Percentiles rank a stretch among this genome's conserved stretches.
Conservation (phyloP, 2,888 invertebrate species). For the Erannis defoliaria region DNA sequence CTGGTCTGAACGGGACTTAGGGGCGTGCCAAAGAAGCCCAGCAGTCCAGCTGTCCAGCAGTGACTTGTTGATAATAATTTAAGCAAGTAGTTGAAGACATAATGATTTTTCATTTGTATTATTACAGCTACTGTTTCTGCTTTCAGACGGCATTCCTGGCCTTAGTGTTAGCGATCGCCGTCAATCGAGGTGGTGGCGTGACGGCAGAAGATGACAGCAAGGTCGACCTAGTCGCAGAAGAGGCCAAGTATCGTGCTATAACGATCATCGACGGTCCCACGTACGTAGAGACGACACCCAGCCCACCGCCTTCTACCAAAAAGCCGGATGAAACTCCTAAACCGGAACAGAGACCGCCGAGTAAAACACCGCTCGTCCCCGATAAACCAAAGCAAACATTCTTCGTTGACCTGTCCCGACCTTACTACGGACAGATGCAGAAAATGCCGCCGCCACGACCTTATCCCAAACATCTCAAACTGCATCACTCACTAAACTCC, state of each 20-base stretch:
- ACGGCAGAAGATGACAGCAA: constrained; percentile 64
- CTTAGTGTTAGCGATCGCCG: constrained; percentile 79
- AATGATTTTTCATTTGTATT: constrained; percentile 10
- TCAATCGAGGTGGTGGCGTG: constrained; percentile 74
- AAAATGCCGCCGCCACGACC: constrained; percentile 61
- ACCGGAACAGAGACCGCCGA: constrained; percentile 67
- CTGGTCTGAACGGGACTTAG: too few species aligned
- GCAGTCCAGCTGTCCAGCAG: not conserved
- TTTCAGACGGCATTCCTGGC: constrained; percentile 82
- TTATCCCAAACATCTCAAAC: constrained; percentile 58
- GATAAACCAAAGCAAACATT: constrained; percentile 61
- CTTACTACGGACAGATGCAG: constrained; percentile 59
- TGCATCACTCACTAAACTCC: constrained; percentile 63
- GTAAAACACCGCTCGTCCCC: constrained; percentile 70
- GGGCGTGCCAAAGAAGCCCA: not conserved
- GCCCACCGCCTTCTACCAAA: constrained; percentile 39
- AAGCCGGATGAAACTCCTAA: constrained; percentile 47
- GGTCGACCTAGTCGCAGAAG: constrained; percentile 75
- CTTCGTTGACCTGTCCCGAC: constrained; percentile 59
- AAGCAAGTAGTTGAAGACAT: not conserved
- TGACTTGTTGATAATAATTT: not conserved
- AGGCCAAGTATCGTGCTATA: constrained; percentile 68
- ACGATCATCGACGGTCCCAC: constrained; percentile 68
- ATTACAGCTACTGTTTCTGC: constrained; percentile 42
- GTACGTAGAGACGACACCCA: constrained; percentile 60